Conservation (phyloP, 2,797 vertebrate species). For the Anas bernieri region DNA sequence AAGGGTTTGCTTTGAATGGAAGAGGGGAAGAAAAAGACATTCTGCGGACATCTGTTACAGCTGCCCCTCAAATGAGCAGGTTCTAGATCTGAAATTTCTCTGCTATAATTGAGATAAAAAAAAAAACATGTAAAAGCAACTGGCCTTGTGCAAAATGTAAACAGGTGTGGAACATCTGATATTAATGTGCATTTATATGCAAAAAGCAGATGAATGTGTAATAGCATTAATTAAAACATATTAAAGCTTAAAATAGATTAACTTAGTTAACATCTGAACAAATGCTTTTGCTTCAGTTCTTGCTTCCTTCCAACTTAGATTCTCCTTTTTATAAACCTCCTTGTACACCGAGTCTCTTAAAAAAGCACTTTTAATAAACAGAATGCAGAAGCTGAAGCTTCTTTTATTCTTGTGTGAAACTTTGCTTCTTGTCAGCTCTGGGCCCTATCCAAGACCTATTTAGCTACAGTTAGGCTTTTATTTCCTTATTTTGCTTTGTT, state of each 20-base stretch:
- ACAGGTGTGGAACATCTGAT: background rate
- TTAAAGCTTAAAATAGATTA: background rate
- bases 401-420: background rate
- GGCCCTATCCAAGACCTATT: background rate
- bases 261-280: background rate
- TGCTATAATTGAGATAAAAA: background rate
- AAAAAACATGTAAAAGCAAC: background rate
- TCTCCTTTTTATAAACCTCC: background rate
- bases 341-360: background rate
- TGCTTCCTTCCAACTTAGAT: background rate
- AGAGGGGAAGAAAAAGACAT: background rate
- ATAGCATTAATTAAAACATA: background rate
- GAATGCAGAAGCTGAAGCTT: background rate
- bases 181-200: background rate
- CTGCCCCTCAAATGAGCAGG: background rate
- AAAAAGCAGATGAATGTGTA: background rate
- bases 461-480: background rate
- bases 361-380: background rate
- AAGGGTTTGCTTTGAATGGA: background rate
- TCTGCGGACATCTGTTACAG: background rate
- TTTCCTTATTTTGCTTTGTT: constrained; percentile 26
- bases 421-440: background rate
- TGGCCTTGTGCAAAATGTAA: background rate
- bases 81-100: background rate
- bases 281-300: background rate